phyloP scores from a whole-genome alignment of 2,113 vertebrate genomes.

The Eretmodus cyanostictus region DNA sequence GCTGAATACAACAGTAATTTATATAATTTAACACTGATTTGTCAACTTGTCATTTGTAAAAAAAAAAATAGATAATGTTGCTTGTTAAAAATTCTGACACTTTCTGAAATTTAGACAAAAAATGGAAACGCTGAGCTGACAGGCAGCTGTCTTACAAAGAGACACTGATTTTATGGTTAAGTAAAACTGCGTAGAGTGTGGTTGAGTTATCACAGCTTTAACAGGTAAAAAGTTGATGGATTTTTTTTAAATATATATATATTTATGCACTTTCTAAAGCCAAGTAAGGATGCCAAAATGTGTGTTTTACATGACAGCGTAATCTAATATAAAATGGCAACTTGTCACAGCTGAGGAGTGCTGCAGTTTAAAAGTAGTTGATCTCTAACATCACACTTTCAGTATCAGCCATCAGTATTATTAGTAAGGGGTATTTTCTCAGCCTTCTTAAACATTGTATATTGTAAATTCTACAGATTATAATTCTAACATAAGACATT shows the following conservation, averaged over 20 bases:
- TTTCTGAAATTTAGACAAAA: neutral
- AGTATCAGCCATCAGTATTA: slow-evolving; percentile 93
- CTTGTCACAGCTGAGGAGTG: slow-evolving; percentile 79
- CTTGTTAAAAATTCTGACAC: neutral
- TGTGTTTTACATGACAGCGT: slow-evolving; percentile 70
- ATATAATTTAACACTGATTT: neutral
- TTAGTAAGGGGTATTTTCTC: slow-evolving; percentile 88
- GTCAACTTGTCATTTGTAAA: neutral
- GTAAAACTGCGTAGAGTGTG: neutral
- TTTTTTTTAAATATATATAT: neutral
- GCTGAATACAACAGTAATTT: neutral
- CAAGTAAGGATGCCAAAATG: slow-evolving; percentile 80
- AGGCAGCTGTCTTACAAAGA: neutral
- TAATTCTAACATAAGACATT: slow-evolving; percentile 91
- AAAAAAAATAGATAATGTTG: neutral
- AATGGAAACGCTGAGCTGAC: neutral
- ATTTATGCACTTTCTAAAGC: slow-evolving; percentile 62
- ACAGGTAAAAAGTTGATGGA: neutral
- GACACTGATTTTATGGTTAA: neutral
- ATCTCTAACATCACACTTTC: slow-evolving; percentile 81
- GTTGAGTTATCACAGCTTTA: slow-evolving; percentile 30
- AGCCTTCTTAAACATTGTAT: slow-evolving; percentile 95
- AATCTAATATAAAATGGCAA: slow-evolving; percentile 83
- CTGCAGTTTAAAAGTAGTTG: slow-evolving; percentile 80
- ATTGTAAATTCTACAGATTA: slow-evolving; percentile 97